Conservation (phyloP, 1,140 invertebrate genomes). For the Laodelphax striatellus region DNA sequence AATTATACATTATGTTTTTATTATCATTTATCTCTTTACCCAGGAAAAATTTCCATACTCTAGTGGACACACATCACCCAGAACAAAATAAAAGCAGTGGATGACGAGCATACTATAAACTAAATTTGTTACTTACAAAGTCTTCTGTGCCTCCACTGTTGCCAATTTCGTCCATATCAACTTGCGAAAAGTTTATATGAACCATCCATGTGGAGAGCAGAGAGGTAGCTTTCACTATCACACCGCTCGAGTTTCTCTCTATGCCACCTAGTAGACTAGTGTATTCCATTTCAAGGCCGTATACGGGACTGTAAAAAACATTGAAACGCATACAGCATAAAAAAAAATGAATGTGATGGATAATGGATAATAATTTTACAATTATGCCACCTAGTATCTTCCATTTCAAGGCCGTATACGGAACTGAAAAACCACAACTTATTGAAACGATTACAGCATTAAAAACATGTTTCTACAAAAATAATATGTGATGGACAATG, state of each 20-base stretch:
- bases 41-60: no score
- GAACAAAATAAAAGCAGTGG: no score
- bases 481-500: no score
- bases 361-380: no score
- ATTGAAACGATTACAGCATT: no score
- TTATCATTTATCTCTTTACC: no score
- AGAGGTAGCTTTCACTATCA: constrained; percentile 48
- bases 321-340: no score
- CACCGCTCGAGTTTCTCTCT: constrained; percentile 40
- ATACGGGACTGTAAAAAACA: constrained; percentile 39
- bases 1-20: no score
- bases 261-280: constrained; percentile 49
- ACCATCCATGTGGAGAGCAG: constrained; percentile 49
- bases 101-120: no score
- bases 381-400: constrained; percentile 55
- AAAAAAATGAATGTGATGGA: no score
- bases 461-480: no score
- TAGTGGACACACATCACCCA: no score
- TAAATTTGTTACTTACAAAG: constrained; percentile 43
- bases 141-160: constrained; percentile 60
- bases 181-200: constrained; percentile 49
- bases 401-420: constrained; percentile 47
- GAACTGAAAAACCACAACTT: constrained; percentile 40
- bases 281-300: constrained; percentile 52
- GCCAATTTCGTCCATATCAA: constrained; percentile 48